Evolutionary conservation across 1,140 invertebrate species (phyloP), one percentile per base, ranked within the genome.

Genomic region (Bilobella aurantiaca): DNA sequence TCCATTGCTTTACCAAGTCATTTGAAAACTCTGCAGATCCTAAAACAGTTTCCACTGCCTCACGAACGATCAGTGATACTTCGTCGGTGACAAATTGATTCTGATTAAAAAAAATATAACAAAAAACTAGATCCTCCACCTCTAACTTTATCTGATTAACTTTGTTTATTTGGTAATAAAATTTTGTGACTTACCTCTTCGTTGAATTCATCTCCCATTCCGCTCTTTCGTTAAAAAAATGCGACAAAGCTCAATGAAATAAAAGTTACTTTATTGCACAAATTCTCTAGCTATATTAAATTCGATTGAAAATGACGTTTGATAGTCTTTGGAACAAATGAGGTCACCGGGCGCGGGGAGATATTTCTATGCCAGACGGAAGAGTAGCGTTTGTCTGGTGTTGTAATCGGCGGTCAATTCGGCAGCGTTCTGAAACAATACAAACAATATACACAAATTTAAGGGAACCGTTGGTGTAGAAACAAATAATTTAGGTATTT

Each of bases 11-110:
- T 0, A 98, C 94, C 85, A 97, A 97, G 70, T 87, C 91, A 76
- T 96, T 93, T 75, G 92, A 89, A 80, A 98, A 98, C 12, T 88
- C 86, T 77, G 95, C 96, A 37, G 92, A 91, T 57, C 94, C 94
- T 69, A 98, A 96, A 23, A 91, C 88, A 71, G 87, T 88, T 81
- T 98, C 95, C 70, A 98, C 93, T n/a, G 92, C 92, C 82, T 97
- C 93, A 81, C 97, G 97, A 59, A 97, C 96, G 71, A 96, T 96
- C 80, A 91, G 94, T 77, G 92, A 96, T n/a, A 97, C 93, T 84
- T 97, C 93, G 80, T 97, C 94, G 5, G 96, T 92, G 70, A 96
- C 88, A 81, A 98, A 98, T 79, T 93, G 89, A 74, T 86, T 89
- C 90, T 94, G 79, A 76, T 67, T 78, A 64, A 73, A 73, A 69